Percentiles rank a stretch among this genome's conserved stretches.
phyloP scores from a whole-genome alignment of 2,888 invertebrate species.

The Tortricodes alternella region DNA sequence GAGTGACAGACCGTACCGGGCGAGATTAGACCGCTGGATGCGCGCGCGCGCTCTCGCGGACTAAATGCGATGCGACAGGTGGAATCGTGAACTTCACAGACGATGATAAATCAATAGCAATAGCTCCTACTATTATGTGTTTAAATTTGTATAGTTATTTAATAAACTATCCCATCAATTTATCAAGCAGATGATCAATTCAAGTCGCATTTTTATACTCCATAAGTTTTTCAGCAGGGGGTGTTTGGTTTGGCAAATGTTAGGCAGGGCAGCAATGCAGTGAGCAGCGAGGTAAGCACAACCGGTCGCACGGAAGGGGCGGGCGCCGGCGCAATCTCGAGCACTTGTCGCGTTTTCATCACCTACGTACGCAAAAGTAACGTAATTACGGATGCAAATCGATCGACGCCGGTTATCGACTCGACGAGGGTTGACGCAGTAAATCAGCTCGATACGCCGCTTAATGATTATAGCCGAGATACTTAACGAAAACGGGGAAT shows the following conservation, averaged over 20 bases:
- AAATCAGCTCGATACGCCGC: slow-evolving; percentile 76
- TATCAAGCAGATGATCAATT: no score
- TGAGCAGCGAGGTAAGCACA: slow-evolving; percentile 66
- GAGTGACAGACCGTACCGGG: slow-evolving; percentile 64
- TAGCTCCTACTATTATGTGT: slow-evolving; percentile 60
- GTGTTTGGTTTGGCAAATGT: background rate
- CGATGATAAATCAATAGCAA: slow-evolving; percentile 79
- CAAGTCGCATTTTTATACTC: no score
- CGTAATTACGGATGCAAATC: slow-evolving; percentile 82
- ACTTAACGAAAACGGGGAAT: slow-evolving; percentile 63
- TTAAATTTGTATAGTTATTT: background rate
- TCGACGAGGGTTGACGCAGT: slow-evolving; percentile 73
- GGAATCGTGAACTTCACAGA: slow-evolving; percentile 73
- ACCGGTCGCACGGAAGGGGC: slow-evolving; percentile 74
- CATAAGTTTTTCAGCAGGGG: no score
- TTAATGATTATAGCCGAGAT: slow-evolving; percentile 70
- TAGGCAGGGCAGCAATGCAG: slow-evolving; percentile 35
- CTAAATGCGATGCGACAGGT: slow-evolving; percentile 71
- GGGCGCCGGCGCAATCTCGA: slow-evolving; percentile 68
- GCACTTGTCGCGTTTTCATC: slow-evolving; percentile 80
- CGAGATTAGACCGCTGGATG: slow-evolving; percentile 60
- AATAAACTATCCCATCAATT: no score
- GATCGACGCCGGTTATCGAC: slow-evolving; percentile 77
- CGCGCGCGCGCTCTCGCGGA: slow-evolving; percentile 59
- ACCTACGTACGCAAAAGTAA: slow-evolving; percentile 76